Percentiles rank a stretch among this genome's conserved stretches.
These are phyloP conservation scores for Callaeas wilsoni DNA, from an alignment of 2,113 vertebrate species.

Conservation along the genomic window DNA sequence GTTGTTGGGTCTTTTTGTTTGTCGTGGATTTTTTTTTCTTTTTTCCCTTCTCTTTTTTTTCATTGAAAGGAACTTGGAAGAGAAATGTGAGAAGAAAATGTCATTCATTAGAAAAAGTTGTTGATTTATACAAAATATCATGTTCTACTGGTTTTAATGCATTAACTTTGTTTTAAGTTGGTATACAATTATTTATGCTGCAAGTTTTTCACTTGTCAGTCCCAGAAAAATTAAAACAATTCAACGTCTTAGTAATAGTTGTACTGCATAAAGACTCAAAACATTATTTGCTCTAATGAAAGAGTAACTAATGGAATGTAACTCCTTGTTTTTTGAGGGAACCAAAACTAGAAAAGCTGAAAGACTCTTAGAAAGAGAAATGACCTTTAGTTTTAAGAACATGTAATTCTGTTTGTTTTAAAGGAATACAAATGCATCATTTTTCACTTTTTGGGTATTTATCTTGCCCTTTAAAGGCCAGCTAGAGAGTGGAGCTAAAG, in stretches of 20 bases:
- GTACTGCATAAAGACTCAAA: background rate
- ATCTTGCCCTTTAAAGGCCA: conserved; percentile 57
- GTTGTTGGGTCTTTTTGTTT: background rate
- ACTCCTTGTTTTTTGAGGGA: background rate
- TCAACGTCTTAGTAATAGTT: background rate
- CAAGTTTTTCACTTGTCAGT: background rate
- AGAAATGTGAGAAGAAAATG: background rate
- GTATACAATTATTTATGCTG: background rate
- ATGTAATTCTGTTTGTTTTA: conserved; percentile 24
- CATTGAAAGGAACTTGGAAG: background rate
- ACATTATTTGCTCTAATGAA: background rate
- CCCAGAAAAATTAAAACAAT: background rate
- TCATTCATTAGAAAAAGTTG: background rate
- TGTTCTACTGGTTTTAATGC: background rate
- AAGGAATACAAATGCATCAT: conserved; percentile 28
- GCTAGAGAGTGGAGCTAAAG: conserved; percentile 20
- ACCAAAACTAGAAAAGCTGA: background rate
- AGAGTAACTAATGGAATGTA: background rate
- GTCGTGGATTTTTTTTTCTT: too few relatives aligned
- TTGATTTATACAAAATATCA: background rate
- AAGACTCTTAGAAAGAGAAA: background rate
- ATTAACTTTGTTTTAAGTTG: background rate
- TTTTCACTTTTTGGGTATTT: conserved; percentile 44
- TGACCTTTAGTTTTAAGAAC: conserved; percentile 34
- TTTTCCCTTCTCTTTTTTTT: background rate